Base-by-base conservation (phyloP, 2,113 vertebrate genomes). In the Pipra filicauda region DNA sequence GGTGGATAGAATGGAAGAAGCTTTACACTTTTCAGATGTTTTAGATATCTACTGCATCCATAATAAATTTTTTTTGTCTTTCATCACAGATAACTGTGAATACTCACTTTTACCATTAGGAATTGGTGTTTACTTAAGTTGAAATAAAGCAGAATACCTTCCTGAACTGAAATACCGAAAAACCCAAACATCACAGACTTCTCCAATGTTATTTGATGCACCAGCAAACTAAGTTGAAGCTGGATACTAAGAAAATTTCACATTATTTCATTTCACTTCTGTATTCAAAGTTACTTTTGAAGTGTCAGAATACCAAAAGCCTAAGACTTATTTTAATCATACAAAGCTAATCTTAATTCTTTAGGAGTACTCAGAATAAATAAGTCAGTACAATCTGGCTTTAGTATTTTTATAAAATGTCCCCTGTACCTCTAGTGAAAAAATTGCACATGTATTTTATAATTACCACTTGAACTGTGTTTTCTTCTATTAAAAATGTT, bases 1-100 rank as follows among this genome's bases (percentile, higher is more conserved):
- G 17, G 31, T 54, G 55, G 91, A 79, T 19, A 76, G 43, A 72
- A 66, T 51, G 13, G 14, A 83, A 64, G 43, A 92, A 57, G 27
- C 37, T 93, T 96, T 76, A 69, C 89, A 59, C 39, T 78, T 91
- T 85, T 95, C 89, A 89, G 79, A 87, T 91, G 35, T 43, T 96
- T 95, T 75, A 70, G 91, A 27, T 95, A 91, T 74, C 31, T 55
- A 17, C 51, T 52, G 41, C 4, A 48, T 93, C 89, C 64, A 49
- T 89, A 51, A 80, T 12, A 71, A 1, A 23, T 92, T 95, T 84
- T 83, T 59, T 64, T 75, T 44, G 69, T 89, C 44, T 57, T 76
- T 89, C 21, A 7, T 79, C 37, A 64, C 6, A 88, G 39, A 55
- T 78, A 89, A 43, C 54, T 73, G 11, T 57, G 49, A 90, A 84